Evolutionary conservation across 2,113 vertebrate species (phyloP).

Genomic region (Isurus oxyrinchus): DNA sequence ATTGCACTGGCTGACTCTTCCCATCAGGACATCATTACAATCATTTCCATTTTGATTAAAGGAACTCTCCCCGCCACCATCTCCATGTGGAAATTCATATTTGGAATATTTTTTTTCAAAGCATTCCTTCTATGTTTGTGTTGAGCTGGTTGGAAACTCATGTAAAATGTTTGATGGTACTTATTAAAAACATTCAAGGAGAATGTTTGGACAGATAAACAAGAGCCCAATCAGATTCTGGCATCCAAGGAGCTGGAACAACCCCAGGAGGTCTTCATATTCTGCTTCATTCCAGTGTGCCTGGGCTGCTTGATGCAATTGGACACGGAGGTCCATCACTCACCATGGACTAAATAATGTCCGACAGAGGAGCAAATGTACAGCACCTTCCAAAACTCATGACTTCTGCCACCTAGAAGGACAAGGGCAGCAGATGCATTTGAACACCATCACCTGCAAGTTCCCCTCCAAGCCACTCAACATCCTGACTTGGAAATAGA

Average conservation of each 20-base stretch:
- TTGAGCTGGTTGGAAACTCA: neutral
- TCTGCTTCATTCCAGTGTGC: neutral
- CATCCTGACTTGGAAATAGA: neutral
- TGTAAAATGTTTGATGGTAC: neutral
- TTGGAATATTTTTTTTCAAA: neutral
- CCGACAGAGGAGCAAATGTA: neutral
- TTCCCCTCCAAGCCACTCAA: neutral
- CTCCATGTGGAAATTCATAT: neutral
- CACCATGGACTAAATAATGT: neutral
- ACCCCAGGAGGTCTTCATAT: neutral
- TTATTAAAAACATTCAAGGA: neutral
- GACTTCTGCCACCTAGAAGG: neutral
- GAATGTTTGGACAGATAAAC: neutral
- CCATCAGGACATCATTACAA: neutral
- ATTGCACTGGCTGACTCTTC: neutral
- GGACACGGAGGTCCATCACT: neutral
- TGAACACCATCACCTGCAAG: neutral
- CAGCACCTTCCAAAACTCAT: neutral
- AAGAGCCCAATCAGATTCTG: neutral
- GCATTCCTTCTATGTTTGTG: neutral
- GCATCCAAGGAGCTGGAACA: neutral
- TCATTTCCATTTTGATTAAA: conserved; percentile 3
- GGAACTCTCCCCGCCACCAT: neutral
- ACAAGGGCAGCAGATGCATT: neutral
- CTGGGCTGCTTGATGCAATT: neutral